Conservation (phyloP, 2,113 vertebrate species). For the Lamprotornis superbus region DNA sequence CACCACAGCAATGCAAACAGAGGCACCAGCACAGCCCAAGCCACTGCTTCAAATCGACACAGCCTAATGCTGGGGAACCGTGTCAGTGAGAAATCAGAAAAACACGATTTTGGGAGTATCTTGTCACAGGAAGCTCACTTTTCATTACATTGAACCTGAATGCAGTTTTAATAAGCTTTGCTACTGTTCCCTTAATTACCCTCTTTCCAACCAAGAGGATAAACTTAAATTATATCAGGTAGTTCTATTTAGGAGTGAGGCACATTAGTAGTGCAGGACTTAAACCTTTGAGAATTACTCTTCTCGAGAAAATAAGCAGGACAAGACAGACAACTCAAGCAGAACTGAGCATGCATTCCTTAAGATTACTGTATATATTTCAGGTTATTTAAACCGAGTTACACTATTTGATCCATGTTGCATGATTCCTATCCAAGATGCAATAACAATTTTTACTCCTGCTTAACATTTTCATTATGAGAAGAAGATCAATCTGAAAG, state of each 20-base stretch:
- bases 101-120: background rate
- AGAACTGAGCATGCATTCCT: background rate
- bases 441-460: background rate
- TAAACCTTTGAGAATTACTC: background rate
- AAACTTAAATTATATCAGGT: background rate
- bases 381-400: background rate
- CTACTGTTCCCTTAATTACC: background rate
- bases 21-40: background rate
- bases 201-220: background rate
- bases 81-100: background rate
- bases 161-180: conserved; percentile 15
- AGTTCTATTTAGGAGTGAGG: background rate
- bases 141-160: background rate
- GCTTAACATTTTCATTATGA: background rate
- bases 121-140: background rate
- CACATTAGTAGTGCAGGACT: background rate
- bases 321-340: background rate
- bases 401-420: background rate
- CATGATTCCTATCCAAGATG: background rate
- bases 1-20: background rate
- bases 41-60: background rate
- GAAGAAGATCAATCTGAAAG: background rate
- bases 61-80: background rate
- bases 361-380: background rate
- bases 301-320: background rate